Evolutionary conservation across 2,113 vertebrate species (phyloP).

Genomic region (Hymenochirus boettgeri): DNA sequence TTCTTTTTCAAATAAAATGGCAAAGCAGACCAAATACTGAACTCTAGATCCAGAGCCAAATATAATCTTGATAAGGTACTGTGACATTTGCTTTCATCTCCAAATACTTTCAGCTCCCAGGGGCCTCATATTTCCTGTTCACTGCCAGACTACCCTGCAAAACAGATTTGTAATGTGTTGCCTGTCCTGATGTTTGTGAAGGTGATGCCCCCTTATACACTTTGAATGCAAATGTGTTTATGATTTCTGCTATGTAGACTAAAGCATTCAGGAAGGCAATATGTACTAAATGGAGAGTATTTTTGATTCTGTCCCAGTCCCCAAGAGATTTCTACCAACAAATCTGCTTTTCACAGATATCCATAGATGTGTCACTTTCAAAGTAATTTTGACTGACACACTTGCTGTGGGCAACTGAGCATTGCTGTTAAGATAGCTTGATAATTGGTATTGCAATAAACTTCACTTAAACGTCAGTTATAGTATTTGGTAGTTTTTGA

Average conservation of each 20-base stretch:
- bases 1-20: neutral
- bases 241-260: neutral
- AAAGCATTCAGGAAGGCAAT: neutral
- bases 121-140: neutral
- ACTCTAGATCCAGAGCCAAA: slow-evolving; percentile 2
- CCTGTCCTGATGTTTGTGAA: neutral
- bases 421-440: neutral
- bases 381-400: neutral
- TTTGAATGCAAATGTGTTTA: neutral
- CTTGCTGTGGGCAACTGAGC: neutral
- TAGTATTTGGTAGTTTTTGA: no score
- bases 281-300: neutral
- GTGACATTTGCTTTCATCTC: slow-evolving; percentile 3
- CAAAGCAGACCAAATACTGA: neutral
- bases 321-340: neutral
- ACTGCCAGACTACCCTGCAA: neutral
- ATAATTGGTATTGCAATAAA: neutral
- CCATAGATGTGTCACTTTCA: neutral
- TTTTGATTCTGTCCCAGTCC: neutral
- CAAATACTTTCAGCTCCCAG: neutral
- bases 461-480: no score
- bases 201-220: neutral
- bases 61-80: neutral
- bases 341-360: neutral
- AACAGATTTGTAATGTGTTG: slow-evolving; percentile 1